Evolutionary conservation across 1,140 invertebrate genomes (phyloP), one percentile per base, ranked within the genome.

Genomic region (Drosophila murphyi): DNA sequence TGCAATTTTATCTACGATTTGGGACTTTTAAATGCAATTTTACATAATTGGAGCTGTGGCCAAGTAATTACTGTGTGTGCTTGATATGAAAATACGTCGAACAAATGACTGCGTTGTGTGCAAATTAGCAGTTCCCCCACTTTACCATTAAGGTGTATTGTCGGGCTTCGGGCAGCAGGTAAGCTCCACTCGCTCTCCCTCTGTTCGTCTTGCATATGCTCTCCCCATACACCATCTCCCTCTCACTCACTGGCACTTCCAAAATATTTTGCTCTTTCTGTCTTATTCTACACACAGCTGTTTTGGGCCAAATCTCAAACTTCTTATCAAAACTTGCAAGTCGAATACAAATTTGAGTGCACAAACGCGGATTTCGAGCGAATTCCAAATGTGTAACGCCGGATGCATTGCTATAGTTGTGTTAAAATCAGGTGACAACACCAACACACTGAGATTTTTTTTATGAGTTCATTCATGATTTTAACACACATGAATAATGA

Each of bases 141-240:
- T 50, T 75, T 57, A 43, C 50, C 39, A 76, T 54, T 72, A 72
- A 72, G 68, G 54, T 64, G 52, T 71, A 51, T 74, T 74, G 72
- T 71, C 72, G 52, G 67, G 72, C 72, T 75, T 71, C 72, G 72
- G 72, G 51, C 72, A 72, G 68, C 68, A 72, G 73, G 68, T 76
- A 76, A 72, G 73, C 55, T 70, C 57, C 45, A 48, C 8, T 62
- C 32, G 34, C 32, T 47, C 51, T 51, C 68, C 47, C 65, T 35
- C 65, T 60, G 48, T 52, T 62, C 59, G 50, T 62, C 37, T 50
- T 45, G 43, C 31, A 35, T 20, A 20, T 55, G 35, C 72, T 70
- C 51, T 62, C 51, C 45, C 12, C 7, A 48, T 35, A 12, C 12
- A 45, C 29, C 31, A n/a, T 6, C n/a, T 60, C 41, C 32, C 43